Percentiles rank a stretch among this genome's conserved stretches.
These are phyloP conservation scores for Alouatta palliata DNA, from an alignment of 2,113 vertebrate species.

Conservation along the genomic window DNA sequence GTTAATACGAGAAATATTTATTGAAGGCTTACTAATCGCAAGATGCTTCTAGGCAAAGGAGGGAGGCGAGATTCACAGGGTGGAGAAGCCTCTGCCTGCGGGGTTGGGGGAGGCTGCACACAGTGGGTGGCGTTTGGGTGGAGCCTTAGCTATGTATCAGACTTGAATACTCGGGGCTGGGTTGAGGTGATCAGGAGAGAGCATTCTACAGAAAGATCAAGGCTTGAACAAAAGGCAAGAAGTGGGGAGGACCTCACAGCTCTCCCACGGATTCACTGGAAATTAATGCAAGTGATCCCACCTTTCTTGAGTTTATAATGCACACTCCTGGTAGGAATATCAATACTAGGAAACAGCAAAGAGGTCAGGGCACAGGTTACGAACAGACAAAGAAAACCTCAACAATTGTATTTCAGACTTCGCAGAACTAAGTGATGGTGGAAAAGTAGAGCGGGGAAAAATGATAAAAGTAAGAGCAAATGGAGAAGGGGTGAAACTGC, in stretches of 20 bases:
- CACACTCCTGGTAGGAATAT: not conserved
- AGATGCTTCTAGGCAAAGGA: not conserved
- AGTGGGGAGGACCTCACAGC: too few relatives aligned
- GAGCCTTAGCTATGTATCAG: not conserved
- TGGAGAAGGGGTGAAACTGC: too few relatives aligned
- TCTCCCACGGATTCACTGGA: not conserved
- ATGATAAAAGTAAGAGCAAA: rapidly evolving
- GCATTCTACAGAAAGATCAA: not conserved
- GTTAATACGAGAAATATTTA: not conserved
- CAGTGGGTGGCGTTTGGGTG: not conserved
- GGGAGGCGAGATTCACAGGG: not conserved
- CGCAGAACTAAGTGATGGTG: not conserved
- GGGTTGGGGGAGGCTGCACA: not conserved
- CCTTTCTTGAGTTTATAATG: not conserved
- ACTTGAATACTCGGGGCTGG: not conserved
- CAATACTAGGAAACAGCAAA: not conserved
- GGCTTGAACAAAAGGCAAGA: not conserved
- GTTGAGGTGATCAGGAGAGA: not conserved
- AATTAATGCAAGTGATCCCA: not conserved
- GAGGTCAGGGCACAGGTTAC: not conserved
- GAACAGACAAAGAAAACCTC: not conserved
- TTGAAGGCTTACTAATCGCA: not conserved
- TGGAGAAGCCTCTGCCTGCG: not conserved
- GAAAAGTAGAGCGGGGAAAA: not conserved
- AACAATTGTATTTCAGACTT: not conserved